Conservation (phyloP, 2,888 invertebrate genomes). For the Mimas tiliae region DNA sequence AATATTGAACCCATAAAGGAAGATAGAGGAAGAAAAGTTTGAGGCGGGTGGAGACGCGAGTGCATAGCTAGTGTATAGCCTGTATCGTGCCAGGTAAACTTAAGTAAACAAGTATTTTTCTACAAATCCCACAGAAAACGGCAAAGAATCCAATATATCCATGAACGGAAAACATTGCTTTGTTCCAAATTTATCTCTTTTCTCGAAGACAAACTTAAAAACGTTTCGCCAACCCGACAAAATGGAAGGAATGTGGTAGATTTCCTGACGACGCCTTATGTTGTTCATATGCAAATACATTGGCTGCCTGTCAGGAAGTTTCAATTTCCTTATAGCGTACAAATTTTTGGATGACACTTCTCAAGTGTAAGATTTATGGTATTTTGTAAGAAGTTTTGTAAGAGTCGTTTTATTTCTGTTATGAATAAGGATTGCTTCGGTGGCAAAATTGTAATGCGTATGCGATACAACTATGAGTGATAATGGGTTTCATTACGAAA, state of each 20-base stretch:
- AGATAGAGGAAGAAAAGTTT: too few relatives aligned
- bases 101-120: too few relatives aligned
- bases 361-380: constrained; percentile 30
- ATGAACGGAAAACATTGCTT: constrained; percentile 55
- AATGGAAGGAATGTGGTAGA: constrained; percentile 58
- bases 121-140: neutral
- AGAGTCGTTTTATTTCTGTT: too few relatives aligned
- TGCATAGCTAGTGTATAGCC: too few relatives aligned
- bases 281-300: constrained; percentile 25
- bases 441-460: too few relatives aligned
- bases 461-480: too few relatives aligned
- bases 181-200: constrained; percentile 37
- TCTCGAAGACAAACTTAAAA: constrained; percentile 54
- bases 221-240: constrained; percentile 54
- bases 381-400: neutral
- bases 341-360: constrained; percentile 2
- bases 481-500: too few relatives aligned
- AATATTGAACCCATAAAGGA: too few relatives aligned
- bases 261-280: constrained; percentile 33
- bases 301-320: constrained; percentile 29
- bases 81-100: too few relatives aligned
- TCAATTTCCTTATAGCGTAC: constrained; percentile 7
- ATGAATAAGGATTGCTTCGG: too few relatives aligned
- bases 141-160: constrained; percentile 31
- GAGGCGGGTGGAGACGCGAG: too few relatives aligned